phyloP scores from a whole-genome alignment of 2,113 vertebrate species.

The Leptobrachium leishanense region DNA sequence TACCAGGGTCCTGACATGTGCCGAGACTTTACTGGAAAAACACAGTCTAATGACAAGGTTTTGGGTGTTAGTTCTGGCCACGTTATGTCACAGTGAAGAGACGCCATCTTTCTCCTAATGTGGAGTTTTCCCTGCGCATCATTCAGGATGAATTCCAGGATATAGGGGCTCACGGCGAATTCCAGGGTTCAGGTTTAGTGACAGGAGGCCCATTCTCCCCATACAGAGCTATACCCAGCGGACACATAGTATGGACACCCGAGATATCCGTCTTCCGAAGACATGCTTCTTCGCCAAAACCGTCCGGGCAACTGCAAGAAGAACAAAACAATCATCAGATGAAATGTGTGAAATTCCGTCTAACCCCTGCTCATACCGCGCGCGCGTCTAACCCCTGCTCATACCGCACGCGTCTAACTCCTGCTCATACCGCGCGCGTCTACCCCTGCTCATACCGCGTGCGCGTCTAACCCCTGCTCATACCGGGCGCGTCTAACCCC shows the following conservation, averaged over 20 bases:
- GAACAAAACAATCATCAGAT: constrained; percentile 28
- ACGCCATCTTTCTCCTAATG: constrained; percentile 64
- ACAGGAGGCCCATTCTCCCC: constrained; percentile 74
- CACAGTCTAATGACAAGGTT: constrained; percentile 61
- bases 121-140: constrained; percentile 52
- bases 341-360: too few relatives aligned
- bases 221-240: constrained; percentile 76
- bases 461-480: too few relatives aligned
- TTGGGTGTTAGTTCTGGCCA: constrained; percentile 55
- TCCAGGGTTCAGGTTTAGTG: constrained; percentile 71
- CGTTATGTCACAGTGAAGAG: constrained; percentile 61
- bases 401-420: too few relatives aligned
- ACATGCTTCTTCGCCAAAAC: constrained; percentile 67
- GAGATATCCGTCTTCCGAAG: constrained; percentile 65
- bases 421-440: too few relatives aligned
- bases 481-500: too few relatives aligned
- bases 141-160: constrained; percentile 71
- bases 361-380: too few relatives aligned
- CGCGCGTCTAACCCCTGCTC: too few relatives aligned
- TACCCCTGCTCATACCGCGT: too few relatives aligned
- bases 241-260: constrained; percentile 76
- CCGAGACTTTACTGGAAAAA: constrained; percentile 64
- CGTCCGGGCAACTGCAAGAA: constrained; percentile 67
- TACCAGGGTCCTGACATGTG: constrained; percentile 59
- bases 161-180: constrained; percentile 58